A percentile compares a stretch with the other conserved stretches of the same genome.
Conservation (phyloP, 2,888 invertebrate genomes). For the Idaea straminata region DNA sequence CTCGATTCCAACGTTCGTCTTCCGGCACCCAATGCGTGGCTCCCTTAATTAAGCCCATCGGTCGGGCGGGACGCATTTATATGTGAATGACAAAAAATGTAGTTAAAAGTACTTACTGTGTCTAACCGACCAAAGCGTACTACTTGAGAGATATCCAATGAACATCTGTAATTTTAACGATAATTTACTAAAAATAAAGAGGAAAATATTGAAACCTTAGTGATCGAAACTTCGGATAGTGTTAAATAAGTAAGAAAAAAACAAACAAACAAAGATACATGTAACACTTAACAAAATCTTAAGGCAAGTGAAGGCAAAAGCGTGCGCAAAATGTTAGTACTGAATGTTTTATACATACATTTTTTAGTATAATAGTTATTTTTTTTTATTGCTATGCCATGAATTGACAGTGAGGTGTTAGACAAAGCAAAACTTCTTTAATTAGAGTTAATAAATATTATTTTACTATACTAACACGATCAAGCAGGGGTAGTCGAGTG, state of each 20-base stretch:
- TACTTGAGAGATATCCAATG: slow-evolving; percentile 71
- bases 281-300: background rate
- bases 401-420: background rate
- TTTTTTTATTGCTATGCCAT: background rate
- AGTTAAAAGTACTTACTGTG: slow-evolving; percentile 49
- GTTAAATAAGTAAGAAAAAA: background rate
- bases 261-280: background rate
- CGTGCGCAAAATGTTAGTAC: background rate
- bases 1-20: too few relatives aligned
- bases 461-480: background rate
- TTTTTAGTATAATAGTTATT: background rate
- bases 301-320: background rate
- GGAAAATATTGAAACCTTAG: background rate
- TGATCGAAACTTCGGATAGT: background rate
- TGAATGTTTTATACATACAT: background rate
- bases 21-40: too few relatives aligned
- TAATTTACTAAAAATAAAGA: background rate
- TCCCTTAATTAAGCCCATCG: too few relatives aligned
- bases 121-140: slow-evolving; percentile 69
- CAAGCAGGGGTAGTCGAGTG: background rate
- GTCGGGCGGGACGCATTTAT: background rate
- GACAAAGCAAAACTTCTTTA: background rate
- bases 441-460: background rate
- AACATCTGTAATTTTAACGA: slow-evolving; percentile 53
- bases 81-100: background rate